These are phyloP conservation scores for Doris montereyensis DNA, from an alignment of 2,888 invertebrate species.

Conservation along the genomic window DNA sequence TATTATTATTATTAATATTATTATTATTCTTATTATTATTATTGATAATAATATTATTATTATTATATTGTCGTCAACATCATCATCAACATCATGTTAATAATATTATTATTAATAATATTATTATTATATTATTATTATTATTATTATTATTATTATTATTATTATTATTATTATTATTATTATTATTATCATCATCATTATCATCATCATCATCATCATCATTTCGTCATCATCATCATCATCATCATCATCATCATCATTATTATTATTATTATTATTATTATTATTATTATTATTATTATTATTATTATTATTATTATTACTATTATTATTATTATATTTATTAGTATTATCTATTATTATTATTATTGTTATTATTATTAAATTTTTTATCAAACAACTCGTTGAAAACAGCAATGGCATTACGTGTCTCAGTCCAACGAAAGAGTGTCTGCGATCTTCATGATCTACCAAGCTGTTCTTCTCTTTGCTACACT, in stretches of 20 bases:
- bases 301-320: constrained; percentile 20
- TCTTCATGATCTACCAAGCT: constrained; percentile 65
- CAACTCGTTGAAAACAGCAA: constrained; percentile 38
- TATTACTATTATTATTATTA: constrained; percentile 15
- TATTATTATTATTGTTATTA: not conserved
- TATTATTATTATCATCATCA: constrained; percentile 30
- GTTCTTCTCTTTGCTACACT: constrained; percentile 63
- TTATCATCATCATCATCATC: constrained; percentile 43
- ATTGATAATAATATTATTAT: no score
- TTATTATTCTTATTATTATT: no score
- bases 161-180: constrained; percentile 20
- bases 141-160: not conserved
- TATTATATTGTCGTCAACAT: not conserved
- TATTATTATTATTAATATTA: no score
- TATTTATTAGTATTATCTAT: not conserved
- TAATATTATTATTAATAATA: not conserved
- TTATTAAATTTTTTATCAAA: not conserved
- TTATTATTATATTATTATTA: not conserved
- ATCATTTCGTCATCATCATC: constrained; percentile 46
- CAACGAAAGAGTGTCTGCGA: constrained; percentile 59
- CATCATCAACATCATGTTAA: not conserved
- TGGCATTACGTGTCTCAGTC: constrained; percentile 52
- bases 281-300: not conserved
- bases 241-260: constrained; percentile 48
- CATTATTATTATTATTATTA: constrained; percentile 42